Conservation (phyloP, 2,113 vertebrate species). For the Eudorcas thomsonii region DNA sequence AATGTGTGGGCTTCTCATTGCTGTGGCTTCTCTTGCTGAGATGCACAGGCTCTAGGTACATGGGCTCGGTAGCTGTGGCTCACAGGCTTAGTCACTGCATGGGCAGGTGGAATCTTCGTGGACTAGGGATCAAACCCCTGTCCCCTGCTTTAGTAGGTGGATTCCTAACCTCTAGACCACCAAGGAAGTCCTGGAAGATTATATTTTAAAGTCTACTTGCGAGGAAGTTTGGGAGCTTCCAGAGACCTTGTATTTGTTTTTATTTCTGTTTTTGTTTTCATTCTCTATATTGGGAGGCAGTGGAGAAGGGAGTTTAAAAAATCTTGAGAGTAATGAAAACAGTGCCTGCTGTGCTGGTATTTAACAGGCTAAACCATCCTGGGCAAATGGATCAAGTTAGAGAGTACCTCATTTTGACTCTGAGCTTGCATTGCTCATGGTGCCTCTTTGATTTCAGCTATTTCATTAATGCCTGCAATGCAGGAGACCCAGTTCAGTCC, state of each 20-base stretch:
- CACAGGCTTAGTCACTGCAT: not conserved
- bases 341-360: not conserved
- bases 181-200: not conserved
- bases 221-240: not conserved
- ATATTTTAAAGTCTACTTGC: not conserved
- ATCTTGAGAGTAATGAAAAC: not conserved
- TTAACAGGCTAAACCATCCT: not conserved
- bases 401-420: not conserved
- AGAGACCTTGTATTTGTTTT: not conserved
- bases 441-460: not conserved
- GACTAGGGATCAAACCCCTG: not conserved
- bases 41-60: not conserved
- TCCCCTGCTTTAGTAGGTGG: not conserved
- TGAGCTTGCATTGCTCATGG: not conserved
- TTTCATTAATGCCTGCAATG: slow-evolving; percentile 1
- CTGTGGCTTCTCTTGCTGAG: not conserved
- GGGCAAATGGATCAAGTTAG: not conserved
- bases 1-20: not conserved
- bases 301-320: not conserved
- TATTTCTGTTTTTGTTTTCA: not conserved
- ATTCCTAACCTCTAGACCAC: not conserved
- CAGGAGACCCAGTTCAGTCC: not conserved
- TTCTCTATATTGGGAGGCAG: not conserved
- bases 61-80: not conserved
- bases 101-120: not conserved